These are phyloP conservation scores for Ifrita kowaldi DNA, from an alignment of 2,113 vertebrate species.

Conservation along the genomic window DNA sequence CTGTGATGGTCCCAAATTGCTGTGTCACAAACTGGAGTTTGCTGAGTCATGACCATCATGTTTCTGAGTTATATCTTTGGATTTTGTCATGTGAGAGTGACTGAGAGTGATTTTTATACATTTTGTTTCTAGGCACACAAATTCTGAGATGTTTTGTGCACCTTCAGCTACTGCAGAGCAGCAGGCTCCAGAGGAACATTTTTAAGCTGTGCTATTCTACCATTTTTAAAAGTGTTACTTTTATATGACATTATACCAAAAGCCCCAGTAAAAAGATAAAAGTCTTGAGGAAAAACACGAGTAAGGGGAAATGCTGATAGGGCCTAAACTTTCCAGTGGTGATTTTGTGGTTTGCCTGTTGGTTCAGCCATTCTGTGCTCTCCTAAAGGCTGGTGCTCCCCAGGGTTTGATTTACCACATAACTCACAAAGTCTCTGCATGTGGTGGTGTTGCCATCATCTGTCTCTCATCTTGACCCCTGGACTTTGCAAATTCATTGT, in stretches of 20 bases:
- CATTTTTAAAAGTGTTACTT: neutral
- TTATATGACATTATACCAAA: neutral
- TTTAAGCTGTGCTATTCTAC: neutral
- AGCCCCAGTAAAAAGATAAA: neutral
- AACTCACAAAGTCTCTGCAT: neutral
- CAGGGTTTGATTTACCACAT: accelerated
- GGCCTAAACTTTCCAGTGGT: neutral
- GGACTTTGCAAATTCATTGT: neutral
- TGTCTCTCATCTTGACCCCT: neutral
- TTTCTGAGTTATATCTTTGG: neutral
- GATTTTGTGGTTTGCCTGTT: neutral
- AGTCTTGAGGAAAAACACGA: neutral
- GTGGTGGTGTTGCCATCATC: neutral
- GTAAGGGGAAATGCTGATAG: neutral
- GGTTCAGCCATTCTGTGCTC: neutral
- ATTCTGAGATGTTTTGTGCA: neutral
- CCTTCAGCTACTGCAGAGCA: neutral
- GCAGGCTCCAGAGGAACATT: neutral
- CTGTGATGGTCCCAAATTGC: neutral
- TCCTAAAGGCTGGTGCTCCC: neutral
- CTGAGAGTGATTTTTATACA: neutral
- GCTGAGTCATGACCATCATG: neutral
- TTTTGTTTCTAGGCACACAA: neutral
- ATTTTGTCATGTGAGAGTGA: neutral
- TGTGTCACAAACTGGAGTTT: neutral